Conservation (phyloP, 2,113 vertebrate species). For the Platycercus adscitus region DNA sequence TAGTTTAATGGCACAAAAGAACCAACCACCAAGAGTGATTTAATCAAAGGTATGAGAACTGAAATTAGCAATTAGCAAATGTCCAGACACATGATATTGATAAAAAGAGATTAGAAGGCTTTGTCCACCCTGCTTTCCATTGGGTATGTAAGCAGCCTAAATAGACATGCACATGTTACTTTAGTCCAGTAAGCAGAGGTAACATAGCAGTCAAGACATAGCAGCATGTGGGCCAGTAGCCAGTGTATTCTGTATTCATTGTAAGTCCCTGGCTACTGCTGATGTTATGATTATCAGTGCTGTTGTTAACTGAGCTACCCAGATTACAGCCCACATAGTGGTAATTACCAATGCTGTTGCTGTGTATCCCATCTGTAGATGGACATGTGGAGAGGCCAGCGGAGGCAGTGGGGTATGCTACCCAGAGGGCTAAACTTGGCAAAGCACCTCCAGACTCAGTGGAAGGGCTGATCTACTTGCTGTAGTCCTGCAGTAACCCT, state of each 20-base stretch:
- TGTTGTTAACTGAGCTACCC: not conserved
- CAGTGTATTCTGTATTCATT: not conserved
- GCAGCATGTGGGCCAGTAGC: not conserved
- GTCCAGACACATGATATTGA: not conserved
- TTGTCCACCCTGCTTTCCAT: not conserved
- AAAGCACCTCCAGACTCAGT: not conserved
- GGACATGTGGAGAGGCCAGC: not conserved
- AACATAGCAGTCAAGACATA: not conserved
- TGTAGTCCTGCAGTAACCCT: not conserved
- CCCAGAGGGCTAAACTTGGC: not conserved
- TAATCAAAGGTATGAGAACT: not conserved
- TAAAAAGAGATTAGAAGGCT: not conserved
- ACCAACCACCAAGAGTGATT: not conserved
- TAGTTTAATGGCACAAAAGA: not conserved
- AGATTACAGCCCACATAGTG: not conserved
- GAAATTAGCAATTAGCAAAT: not conserved
- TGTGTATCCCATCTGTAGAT: not conserved
- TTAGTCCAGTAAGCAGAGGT: not conserved
- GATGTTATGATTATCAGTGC: accelerated
- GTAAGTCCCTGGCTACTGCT: not conserved
- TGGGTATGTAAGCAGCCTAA: not conserved
- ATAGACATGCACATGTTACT: not conserved
- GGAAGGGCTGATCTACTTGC: not conserved
- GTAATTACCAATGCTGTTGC: not conserved
- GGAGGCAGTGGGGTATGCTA: not conserved